These are phyloP conservation scores for Acanthosoma haemorrhoidale DNA, from an alignment of 2,888 invertebrate species.

Conservation along the genomic window DNA sequence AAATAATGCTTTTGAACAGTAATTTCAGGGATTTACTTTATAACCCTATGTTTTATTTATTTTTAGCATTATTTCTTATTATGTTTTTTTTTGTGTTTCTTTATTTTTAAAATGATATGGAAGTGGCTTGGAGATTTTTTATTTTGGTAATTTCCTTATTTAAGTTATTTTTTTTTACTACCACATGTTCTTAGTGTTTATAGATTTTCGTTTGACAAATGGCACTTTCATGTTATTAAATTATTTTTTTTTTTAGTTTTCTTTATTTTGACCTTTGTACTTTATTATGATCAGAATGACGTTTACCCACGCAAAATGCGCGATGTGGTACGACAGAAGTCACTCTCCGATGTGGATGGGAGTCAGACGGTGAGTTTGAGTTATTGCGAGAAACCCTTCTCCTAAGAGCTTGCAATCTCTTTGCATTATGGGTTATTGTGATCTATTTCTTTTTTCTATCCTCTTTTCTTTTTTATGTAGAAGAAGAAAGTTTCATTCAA, in stretches of 20 bases:
- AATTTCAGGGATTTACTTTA: constrained; percentile 45
- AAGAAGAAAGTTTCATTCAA: background rate
- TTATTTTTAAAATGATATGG: constrained; percentile 29
- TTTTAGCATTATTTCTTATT: constrained; percentile 34
- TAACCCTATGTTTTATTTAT: constrained; percentile 45
- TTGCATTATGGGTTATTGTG: constrained; percentile 23
- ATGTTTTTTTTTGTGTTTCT: constrained; percentile 42
- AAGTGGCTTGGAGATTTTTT: background rate
- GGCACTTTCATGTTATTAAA: constrained; percentile 23
- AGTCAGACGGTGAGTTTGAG: constrained; percentile 33
- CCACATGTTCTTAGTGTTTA: background rate
- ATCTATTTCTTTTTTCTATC: constrained; percentile 20
- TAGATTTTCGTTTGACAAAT: background rate
- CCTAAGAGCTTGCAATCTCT: constrained; percentile 29
- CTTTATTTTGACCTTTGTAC: constrained; percentile 38
- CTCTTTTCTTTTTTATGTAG: constrained; percentile 1
- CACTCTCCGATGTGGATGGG: constrained; percentile 33
- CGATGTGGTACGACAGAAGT: constrained; percentile 56
- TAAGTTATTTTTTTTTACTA: background rate
- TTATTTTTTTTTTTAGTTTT: constrained; percentile 41
- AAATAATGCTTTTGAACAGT: background rate
- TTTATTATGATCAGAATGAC: constrained; percentile 55
- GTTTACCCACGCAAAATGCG: constrained; percentile 77
- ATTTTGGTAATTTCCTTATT: background rate
- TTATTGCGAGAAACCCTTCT: constrained; percentile 20